Conservation (phyloP, 2,888 invertebrate genomes). For the Tachystola acroxantha region DNA sequence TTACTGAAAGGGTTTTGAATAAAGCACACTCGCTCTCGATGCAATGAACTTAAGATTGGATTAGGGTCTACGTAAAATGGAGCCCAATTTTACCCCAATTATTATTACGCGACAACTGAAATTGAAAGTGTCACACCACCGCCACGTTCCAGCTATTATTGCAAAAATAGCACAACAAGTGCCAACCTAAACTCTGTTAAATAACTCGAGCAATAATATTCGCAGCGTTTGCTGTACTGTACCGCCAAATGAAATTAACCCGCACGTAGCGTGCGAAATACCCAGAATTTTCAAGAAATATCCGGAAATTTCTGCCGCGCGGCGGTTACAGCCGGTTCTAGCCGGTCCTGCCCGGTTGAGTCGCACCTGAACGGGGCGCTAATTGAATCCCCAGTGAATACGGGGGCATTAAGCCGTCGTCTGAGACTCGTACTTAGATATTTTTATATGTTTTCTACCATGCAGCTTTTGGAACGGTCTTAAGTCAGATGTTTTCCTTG, state of each 20-base stretch:
- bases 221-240: constrained; percentile 21
- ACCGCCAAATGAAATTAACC: constrained; percentile 40
- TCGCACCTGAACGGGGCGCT: constrained; percentile 36
- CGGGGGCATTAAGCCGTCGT: constrained; percentile 28
- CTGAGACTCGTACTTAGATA: constrained; percentile 8
- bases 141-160: background rate
- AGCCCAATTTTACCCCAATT: too few species aligned
- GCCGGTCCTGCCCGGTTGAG: constrained; percentile 12
- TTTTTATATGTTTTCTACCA: background rate
- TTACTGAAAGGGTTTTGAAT: too few species aligned
- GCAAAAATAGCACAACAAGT: constrained; percentile 1
- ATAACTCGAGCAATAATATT: constrained; percentile 17
- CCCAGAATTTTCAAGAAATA: constrained; percentile 38
- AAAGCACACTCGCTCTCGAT: too few species aligned
- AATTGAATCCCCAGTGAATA: constrained; percentile 43
- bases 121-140: too few species aligned
- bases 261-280: constrained; percentile 28
- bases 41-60: too few species aligned
- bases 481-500: too few species aligned
- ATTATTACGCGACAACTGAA: too few species aligned
- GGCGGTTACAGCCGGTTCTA: constrained; percentile 19
- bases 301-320: constrained; percentile 23
- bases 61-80: too few species aligned
- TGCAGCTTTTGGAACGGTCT: too few species aligned
- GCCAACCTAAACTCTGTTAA: constrained; percentile 6